Evolutionary conservation across 2,797 vertebrate species (phyloP), one percentile per base, ranked within the genome.

Genomic region (Muscicapa striata): DNA sequence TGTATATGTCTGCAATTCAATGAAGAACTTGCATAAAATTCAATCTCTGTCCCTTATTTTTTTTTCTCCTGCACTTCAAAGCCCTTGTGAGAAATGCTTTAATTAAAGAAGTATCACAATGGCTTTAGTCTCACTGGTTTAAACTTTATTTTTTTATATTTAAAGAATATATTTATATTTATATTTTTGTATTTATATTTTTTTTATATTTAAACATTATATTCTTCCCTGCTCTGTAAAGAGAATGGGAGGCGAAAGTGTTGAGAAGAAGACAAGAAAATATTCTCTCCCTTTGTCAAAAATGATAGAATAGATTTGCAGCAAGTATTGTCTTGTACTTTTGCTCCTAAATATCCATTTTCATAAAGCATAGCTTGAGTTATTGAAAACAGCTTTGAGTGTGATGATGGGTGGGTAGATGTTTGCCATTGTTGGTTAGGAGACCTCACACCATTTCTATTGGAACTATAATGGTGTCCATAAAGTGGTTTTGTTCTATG

Each of bases 41-140:
- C 94, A 97, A 81, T 96, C 78, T 76, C 46, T 45, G 4, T 46
- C 41, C 57, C 58, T 96, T 79, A 22, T 61, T 92, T 68, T 78
- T 94, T 93, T 95, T 96, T 46, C 85, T 95, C 30, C 51, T 78
- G 38, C 82, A 93, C 84, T 87, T 94, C 79, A 74, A 88, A 58
- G 30, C 45, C 57, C 92, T 94, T 84, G 9, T 17, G 86, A 95
- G 94, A 91, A 70, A 58, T 64, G 32, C n/a, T 97, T 97, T 97
- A 97, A 97, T 97, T 97, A 97, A 97, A 93, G 90, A 94, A 95
- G 92, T 89, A 91, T 89, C 52, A 87, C 45, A n/a, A 55, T 59
- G 40, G 23, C 49, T 95, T 94, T 90, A 89, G 81, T 93, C 96
- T 94, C 57, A 55, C 17, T 79, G 36, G 90, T 94, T 97, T 90